Percentiles rank a stretch among this genome's conserved stretches.
These are phyloP conservation scores for Rafetus swinhoei DNA, from an alignment of 2,113 vertebrate species.

Conservation along the genomic window DNA sequence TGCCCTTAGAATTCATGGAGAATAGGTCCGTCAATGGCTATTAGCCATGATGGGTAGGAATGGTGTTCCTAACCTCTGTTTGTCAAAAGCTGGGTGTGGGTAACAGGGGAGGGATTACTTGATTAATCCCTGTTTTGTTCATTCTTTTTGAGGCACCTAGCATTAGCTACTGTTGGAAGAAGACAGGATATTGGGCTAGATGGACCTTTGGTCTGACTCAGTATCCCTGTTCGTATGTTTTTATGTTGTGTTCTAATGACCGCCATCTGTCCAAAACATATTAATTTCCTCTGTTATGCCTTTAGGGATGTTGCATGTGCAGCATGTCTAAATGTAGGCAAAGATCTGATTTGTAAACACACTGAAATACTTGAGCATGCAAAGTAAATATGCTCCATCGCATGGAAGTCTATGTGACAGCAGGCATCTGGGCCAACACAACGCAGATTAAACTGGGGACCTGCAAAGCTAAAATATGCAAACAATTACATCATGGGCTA, in stretches of 20 bases:
- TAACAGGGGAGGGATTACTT: too few relatives aligned
- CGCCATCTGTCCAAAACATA: rapidly evolving
- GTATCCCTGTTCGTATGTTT: too few relatives aligned
- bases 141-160: too few relatives aligned
- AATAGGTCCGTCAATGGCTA: too few relatives aligned
- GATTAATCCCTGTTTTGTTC: too few relatives aligned
- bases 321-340: not conserved
- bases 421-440: rapidly evolving
- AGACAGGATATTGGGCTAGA: too few relatives aligned
- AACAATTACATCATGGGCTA: not conserved
- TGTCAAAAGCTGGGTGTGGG: too few relatives aligned
- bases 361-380: not conserved
- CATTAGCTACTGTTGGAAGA: too few relatives aligned
- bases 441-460: rapidly evolving
- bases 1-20: not conserved
- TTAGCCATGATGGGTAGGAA: too few relatives aligned
- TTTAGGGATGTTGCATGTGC: not conserved
- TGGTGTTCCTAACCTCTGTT: too few relatives aligned
- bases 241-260: not conserved
- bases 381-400: not conserved
- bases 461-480: rapidly evolving
- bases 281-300: not conserved
- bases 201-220: too few relatives aligned
- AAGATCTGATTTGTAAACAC: not conserved
- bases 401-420: rapidly evolving